Evolutionary conservation across 2,113 vertebrate species (phyloP), one percentile per base, ranked within the genome.

Genomic region (Forbesichthys agassizii): DNA sequence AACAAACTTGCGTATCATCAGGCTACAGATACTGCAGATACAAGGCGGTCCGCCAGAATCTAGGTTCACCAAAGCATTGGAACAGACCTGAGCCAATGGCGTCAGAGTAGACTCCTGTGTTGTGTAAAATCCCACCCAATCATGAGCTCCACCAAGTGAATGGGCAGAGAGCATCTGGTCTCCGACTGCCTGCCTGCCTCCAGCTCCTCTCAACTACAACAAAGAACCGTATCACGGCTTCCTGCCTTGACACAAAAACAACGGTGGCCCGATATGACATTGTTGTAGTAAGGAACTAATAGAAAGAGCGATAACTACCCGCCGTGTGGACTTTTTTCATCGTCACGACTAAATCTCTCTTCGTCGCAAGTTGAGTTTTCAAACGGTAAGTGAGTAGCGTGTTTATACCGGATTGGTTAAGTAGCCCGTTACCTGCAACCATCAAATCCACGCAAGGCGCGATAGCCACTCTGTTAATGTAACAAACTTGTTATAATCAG

Each of bases 181-280:
- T 33, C n/a, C 33, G 61, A 49, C 61, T 58, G 61, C 49, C 61
- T 69, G 72, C 42, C 67, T 67, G 65, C 71, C 67, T 67, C 63
- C 71, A 81, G 61, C 75, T 61, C 63, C 61, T 66, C 69, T 74
- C 68, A 67, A 73, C 51, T 3, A 80, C 75, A 91, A 27, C 90
- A 90, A 91, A 91, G 89, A 82, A 78, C 64, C 66, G 13, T 54
- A 14, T 12, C 71, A 16, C 27, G 2, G 13, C 69, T 66, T 82
- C 77, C 71, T 10, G 33, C 48, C 3, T 42, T 42, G 36, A 42
- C 36, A 42, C 36, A 42, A 42, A 42, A 6, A 42, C 36, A 74
- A 66, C 71, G 61, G 3, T 68, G 61, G 59, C 9, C 80, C 65
- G 64, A 68, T 66, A 62, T 66, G 60, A 64, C 64, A 51, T 33